A percentile compares a stretch with the other conserved stretches of the same genome.
Conservation (phyloP, 2,113 vertebrate species). For the Piliocolobus tephrosceles region DNA sequence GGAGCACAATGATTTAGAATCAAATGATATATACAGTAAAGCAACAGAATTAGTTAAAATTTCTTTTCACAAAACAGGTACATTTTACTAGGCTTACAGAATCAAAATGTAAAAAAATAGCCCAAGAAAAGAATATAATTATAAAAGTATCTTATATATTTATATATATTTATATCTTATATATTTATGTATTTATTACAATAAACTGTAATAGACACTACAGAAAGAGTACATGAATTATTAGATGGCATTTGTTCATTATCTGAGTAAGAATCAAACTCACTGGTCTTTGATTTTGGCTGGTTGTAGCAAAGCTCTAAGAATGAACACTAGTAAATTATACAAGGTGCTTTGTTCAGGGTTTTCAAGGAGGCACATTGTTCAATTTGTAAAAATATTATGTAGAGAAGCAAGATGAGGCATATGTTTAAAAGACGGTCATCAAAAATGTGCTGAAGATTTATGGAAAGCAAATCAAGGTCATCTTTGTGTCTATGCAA, state of each 20-base stretch:
- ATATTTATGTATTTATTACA: not conserved
- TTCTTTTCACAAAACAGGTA: not conserved
- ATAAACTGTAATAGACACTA: not conserved
- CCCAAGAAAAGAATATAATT: not conserved
- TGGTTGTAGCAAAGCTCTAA: not conserved
- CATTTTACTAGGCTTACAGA: not conserved
- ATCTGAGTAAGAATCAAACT: constrained; percentile 23
- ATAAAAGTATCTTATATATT: not conserved
- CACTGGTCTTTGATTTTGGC: constrained; percentile 32
- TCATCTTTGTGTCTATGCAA: constrained; percentile 59
- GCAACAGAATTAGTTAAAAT: not conserved
- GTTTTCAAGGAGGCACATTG: constrained; percentile 50
- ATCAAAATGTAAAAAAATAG: not conserved
- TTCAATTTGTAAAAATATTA: constrained; percentile 65
- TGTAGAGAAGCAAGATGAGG: constrained; percentile 26
- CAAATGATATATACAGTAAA: not conserved
- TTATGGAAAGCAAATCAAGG: constrained; percentile 74
- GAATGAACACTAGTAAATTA: constrained; percentile 44
- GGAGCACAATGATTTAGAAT: constrained; percentile 22
- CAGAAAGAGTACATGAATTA: not conserved
- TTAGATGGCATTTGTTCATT: constrained; percentile 32
- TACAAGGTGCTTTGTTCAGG: constrained; percentile 1
- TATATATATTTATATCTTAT: too few relatives aligned
- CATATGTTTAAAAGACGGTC: constrained; percentile 58
- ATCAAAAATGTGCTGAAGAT: constrained; percentile 51